phyloP scores from a whole-genome alignment of 35 echinoderm and acorn worm genomes.

The Heliocidaris tuberculata region DNA sequence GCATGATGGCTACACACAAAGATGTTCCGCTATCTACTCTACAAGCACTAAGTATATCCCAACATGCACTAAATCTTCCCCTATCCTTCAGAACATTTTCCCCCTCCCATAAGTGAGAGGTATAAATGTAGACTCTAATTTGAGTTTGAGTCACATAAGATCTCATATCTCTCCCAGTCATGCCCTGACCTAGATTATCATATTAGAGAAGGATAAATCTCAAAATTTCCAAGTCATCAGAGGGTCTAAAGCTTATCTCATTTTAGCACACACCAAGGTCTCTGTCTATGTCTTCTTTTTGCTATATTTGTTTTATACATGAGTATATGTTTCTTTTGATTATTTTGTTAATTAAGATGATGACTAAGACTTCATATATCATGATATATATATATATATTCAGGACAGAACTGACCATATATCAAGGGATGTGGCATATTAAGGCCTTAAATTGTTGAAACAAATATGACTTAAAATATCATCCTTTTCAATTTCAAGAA shows the following conservation, averaged over 20 bases:
- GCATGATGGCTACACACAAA: background rate
- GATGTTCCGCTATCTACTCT: background rate
- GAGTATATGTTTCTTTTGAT: background rate
- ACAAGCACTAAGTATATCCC: background rate
- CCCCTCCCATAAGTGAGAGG: constrained; percentile 3
- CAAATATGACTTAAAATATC: too few species aligned
- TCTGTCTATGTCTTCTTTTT: background rate
- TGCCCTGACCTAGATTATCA: background rate
- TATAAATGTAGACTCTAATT: constrained; percentile 33
- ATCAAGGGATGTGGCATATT: background rate
- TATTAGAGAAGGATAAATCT: background rate
- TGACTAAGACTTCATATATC: background rate
- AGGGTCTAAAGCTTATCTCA: background rate
- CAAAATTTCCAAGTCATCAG: background rate
- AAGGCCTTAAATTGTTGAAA: too few species aligned
- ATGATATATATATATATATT: background rate
- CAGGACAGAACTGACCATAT: background rate
- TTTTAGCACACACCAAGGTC: background rate
- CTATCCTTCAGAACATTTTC: background rate
- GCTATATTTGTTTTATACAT: background rate
- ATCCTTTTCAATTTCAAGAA: too few species aligned
- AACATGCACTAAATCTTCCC: background rate
- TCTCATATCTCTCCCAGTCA: background rate
- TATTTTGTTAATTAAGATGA: background rate
- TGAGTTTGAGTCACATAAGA: constrained; percentile 17